Evolutionary conservation across 2,888 invertebrate species (phyloP), one percentile per base, ranked within the genome.

Genomic region (Drosophila rellima): DNA sequence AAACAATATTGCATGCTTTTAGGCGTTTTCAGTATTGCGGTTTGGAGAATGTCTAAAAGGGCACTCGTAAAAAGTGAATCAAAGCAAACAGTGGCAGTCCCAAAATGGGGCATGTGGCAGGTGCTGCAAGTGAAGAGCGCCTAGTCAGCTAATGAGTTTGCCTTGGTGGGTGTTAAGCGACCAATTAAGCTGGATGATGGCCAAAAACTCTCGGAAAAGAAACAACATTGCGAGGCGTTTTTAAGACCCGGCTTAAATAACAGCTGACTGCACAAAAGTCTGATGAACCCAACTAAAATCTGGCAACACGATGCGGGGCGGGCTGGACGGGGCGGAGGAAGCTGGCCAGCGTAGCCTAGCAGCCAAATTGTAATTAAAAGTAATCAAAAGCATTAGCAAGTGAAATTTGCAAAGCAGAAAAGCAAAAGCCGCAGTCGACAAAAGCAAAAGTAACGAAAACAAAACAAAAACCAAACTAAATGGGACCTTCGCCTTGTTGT

Each of bases 301-400:
- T 29, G 54, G 18, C 10, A 6, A 11, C 17, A 10, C 6, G 0
- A 11, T 20, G 7, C n/a, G 11, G n/a, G 6, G 1, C 5, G 6
- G 11, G 26, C 1, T 0, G 3, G 13, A 17, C 10, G 29, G 1
- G 11, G 26, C 1, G 6, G 3, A 17, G 26, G 29, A 26, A 44
- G 51, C 33, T 67, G 56, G 45, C 31, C 67, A 60, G 40, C 60
- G 81, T 83, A 66, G 79, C 88, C 78, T 80, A 84, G 84, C 82
- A 87, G 82, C 85, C 44, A 76, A 82, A 76, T 85, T 87, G 74
- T 84, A 84, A 84, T 88, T 84, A 84, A 84, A 84, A 87, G 88
- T 87, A 82, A 84, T 84, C 84, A 84, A 76, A 80, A 82, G 78
- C 85, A 85, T 85, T 87, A 80, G 78, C 76, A 83, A 78, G 85